Evolutionary conservation across 2,797 vertebrate genomes (phyloP).

Genomic region (Lacerta agilis): DNA sequence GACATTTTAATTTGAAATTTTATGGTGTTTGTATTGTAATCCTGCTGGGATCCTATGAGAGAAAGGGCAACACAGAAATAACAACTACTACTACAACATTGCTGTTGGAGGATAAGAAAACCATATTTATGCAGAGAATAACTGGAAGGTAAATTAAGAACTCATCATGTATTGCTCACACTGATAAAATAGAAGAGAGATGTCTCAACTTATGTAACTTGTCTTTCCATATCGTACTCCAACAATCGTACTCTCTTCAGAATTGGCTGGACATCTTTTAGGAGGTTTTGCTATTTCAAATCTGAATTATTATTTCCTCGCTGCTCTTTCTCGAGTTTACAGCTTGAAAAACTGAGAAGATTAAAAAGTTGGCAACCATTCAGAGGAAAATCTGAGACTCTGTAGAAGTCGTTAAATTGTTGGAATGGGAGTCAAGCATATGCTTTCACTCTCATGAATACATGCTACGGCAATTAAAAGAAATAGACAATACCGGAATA

Average conservation of each 20-base stretch:
- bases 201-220: not conserved
- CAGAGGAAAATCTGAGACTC: not conserved
- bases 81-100: not conserved
- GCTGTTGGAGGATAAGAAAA: not conserved
- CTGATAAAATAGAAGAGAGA: not conserved
- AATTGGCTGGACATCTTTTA: not conserved
- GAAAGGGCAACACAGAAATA: too few species aligned
- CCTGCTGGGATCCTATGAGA: not conserved
- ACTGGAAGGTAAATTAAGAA: slow-evolving; percentile 18
- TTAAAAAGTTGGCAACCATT: not conserved
- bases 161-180: not conserved
- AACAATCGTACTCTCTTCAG: not conserved
- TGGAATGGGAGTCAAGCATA: not conserved
- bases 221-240: not conserved
- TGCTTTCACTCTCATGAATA: not conserved
- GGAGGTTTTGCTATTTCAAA: not conserved
- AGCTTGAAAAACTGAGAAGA: not conserved
- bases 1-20: too few species aligned
- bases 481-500: not conserved
- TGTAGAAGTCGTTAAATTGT: not conserved
- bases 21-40: too few species aligned
- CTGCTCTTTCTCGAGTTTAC: not conserved
- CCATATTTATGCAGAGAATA: not conserved
- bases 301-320: slow-evolving; percentile 12
- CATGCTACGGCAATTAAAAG: not conserved